Base-by-base conservation (phyloP, 2,888 invertebrate genomes). In the Platerodrilus igneus region DNA sequence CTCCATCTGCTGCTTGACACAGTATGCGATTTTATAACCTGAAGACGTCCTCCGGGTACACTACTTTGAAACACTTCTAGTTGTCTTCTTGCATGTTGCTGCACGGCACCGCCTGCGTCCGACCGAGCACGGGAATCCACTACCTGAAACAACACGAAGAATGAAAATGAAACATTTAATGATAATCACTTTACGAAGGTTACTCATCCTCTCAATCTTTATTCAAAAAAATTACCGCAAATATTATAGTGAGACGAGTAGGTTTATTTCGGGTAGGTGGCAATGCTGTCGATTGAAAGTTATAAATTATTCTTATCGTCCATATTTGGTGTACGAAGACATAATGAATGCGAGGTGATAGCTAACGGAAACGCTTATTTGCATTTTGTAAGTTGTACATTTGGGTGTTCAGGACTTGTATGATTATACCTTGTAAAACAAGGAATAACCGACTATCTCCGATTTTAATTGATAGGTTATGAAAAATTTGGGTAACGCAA, bases 31-130 rank as follows among this genome's bases (percentile, higher is more conserved):
- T 83, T 78, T 71, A 85, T 76, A 47, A 85, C 83, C 56, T 83
- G 81, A 58, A 85, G 71, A 17, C 76, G 76, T 29, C 81, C 78
- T 4, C 79, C 79, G 26, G 83, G 79, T 45, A 77, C 77, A 60
- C 78, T 79, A 34, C 81, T 77, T 59, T 83, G 76, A 50, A 83
- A 73, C 55, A 85, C 83, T 67, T 85, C 84, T 71, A 84, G 74
- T 50, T 73, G 72, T 48, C 71, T 63, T 43, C 75, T 71, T 17
- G 72, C 74, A 38, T 75, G 68, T 45, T 77, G 65, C 38, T 71
- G 69, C 20, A 72, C 58, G 45, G 67, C 71, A 38, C 75, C 75
- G 57, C 74, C 73, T 31, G 69, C 70, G 39, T 69, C 66, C 48
- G 72, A 72, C 23, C 73, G 67, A 46, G 72, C 71, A 45, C 75